Percentiles rank a stretch among this genome's conserved stretches.
Conservation (phyloP, 2,113 vertebrate genomes). For the Brienomyrus brachyistius region DNA sequence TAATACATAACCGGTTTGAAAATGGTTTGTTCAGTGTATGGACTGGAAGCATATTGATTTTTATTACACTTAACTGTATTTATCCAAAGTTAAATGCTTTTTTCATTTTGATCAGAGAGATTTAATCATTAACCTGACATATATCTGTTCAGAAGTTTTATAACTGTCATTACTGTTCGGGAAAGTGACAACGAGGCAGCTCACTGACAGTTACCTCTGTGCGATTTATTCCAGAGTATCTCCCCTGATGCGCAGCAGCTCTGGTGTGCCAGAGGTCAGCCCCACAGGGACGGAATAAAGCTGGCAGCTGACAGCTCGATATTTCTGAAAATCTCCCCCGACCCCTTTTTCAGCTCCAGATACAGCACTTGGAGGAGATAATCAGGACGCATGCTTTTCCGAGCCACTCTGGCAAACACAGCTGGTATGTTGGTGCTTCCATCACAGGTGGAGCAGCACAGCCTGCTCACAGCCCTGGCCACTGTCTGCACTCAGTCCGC, state of each 20-base stretch:
- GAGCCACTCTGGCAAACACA: not conserved
- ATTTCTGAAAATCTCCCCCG: not conserved
- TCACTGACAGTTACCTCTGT: not conserved
- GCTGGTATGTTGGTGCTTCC: not conserved
- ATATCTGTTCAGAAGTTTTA: not conserved
- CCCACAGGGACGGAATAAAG: not conserved
- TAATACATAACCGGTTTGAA: not conserved
- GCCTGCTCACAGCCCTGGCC: not conserved
- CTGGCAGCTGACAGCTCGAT: not conserved
- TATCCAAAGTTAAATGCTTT: not conserved
- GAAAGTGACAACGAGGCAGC: not conserved
- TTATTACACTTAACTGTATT: not conserved
- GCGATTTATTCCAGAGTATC: not conserved
- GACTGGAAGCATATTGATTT: not conserved
- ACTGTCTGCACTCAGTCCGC: not conserved
- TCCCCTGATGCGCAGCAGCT: not conserved
- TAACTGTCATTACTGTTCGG: not conserved
- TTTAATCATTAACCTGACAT: not conserved
- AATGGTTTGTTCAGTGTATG: not conserved
- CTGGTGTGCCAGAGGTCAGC: not conserved
- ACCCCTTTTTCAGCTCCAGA: not conserved
- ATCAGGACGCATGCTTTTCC: not conserved
- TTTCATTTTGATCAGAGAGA: not conserved
- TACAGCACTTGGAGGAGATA: not conserved
- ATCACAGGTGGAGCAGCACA: not conserved